Conservation (phyloP, 2,888 invertebrate species). For the Nephrocerus scutellatus region DNA sequence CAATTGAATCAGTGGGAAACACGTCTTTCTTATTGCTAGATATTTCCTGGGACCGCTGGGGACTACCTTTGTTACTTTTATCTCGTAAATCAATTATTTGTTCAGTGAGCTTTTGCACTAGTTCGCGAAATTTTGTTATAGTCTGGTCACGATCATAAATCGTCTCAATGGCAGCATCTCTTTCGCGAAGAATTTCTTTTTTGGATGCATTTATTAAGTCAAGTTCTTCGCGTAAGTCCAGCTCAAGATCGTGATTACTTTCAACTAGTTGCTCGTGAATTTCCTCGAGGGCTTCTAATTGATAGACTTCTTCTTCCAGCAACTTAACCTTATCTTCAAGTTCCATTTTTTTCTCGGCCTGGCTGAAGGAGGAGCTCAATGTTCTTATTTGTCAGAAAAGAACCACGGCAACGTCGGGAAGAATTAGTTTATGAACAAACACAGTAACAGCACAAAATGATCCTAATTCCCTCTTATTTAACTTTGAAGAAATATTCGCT, state of each 20-base stretch:
- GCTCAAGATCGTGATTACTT: constrained; percentile 85
- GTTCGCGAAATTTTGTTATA: constrained; percentile 87
- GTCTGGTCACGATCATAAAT: constrained; percentile 90
- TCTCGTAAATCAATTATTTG: constrained; percentile 64
- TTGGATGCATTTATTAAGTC: constrained; percentile 81
- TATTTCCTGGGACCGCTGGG: constrained; percentile 45
- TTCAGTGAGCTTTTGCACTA: constrained; percentile 82
- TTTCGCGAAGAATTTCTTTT: constrained; percentile 73
- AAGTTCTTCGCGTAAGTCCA: constrained; percentile 92
- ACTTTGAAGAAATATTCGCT: too few relatives aligned
- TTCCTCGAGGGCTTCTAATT: constrained; percentile 84
- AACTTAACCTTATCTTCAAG: constrained; percentile 86
- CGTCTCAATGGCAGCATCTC: constrained; percentile 85
- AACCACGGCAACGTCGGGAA: too few relatives aligned
- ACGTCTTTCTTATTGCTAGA: constrained; percentile 29
- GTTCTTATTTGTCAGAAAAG: too few relatives aligned
- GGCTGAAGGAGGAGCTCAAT: too few relatives aligned
- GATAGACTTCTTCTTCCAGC: constrained; percentile 84
- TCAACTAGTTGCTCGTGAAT: constrained; percentile 97
- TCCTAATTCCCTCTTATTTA: too few relatives aligned
- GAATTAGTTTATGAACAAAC: too few relatives aligned
- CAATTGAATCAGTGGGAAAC: constrained; percentile 56
- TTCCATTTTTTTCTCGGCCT: constrained; percentile 87
- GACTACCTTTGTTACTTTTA: constrained; percentile 44
- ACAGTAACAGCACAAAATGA: too few relatives aligned